A percentile compares a stretch with the other conserved stretches of the same genome.
phyloP scores from a whole-genome alignment of 2,797 vertebrate species.

The Melanotaenia boesemani region DNA sequence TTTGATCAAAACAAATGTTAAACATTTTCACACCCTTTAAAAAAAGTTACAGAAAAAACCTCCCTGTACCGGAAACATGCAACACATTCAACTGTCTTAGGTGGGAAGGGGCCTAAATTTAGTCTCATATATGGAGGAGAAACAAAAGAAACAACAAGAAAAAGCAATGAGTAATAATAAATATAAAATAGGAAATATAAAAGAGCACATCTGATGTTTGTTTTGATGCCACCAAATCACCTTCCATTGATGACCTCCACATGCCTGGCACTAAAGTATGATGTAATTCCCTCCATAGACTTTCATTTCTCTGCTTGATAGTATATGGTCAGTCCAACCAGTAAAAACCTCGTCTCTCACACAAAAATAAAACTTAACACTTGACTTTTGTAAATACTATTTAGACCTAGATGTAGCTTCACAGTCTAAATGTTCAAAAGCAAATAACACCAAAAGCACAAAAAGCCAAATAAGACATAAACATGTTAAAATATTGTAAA shows the following conservation, averaged over 20 bases:
- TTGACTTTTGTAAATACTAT: conserved; percentile 41
- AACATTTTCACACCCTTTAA: conserved; percentile 15
- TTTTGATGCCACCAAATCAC: conserved; percentile 20
- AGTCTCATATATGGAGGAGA: conserved; percentile 35
- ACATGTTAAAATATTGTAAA: conserved; percentile 35
- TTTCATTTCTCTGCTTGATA: conserved; percentile 11
- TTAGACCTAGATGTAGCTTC: conserved; percentile 43
- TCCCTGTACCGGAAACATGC: conserved; percentile 40
- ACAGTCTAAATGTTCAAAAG: conserved; percentile 46
- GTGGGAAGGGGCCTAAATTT: conserved; percentile 28
- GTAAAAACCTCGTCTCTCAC: conserved; percentile 25
- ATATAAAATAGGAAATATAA: conserved; percentile 43
- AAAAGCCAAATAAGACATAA: conserved; percentile 39
- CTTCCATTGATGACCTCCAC: conserved; percentile 49
- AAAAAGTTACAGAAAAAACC: conserved; percentile 14
- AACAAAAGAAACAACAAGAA: conserved; percentile 30
- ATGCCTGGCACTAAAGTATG: conserved; percentile 53
- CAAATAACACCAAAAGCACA: conserved; percentile 19
- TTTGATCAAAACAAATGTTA: conserved; percentile 30
- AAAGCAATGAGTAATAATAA: conserved; percentile 53
- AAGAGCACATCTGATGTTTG: conserved; percentile 30
- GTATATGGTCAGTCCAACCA: conserved; percentile 24
- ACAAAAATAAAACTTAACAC: conserved; percentile 6
- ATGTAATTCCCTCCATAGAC: conserved; percentile 49
- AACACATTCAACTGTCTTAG: conserved; percentile 73